A percentile compares a stretch with the other conserved stretches of the same genome.
Conservation (phyloP, 1,140 invertebrate species). For the Triops cancriformis region DNA sequence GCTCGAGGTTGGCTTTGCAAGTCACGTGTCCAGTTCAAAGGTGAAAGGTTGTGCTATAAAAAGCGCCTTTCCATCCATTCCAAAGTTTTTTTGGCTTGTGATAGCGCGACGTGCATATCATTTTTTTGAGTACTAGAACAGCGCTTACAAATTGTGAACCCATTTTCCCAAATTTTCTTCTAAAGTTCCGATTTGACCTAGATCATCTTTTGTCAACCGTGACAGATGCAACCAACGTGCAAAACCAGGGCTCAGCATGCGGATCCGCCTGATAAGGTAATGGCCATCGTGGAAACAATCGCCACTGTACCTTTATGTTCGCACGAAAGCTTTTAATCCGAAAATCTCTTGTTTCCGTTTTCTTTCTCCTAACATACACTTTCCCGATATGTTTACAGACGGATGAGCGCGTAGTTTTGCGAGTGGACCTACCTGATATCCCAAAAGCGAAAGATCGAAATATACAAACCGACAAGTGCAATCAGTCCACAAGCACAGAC, state of each 20-base stretch:
- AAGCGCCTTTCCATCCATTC: background rate
- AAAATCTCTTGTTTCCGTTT: background rate
- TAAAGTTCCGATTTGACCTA: background rate
- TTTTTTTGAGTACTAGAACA: background rate
- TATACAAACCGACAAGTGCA: background rate
- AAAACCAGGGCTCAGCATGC: constrained; percentile 5
- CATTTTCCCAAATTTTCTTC: background rate
- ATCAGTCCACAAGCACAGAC: background rate
- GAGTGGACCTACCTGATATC: background rate
- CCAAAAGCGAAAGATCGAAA: background rate
- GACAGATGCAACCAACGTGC: constrained; percentile 12
- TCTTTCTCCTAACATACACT: background rate
- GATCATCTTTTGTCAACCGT: background rate
- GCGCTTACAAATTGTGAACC: background rate
- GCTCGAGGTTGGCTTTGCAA: background rate
- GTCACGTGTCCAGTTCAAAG: background rate
- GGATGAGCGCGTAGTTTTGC: background rate
- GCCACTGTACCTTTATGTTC: background rate
- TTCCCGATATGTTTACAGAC: background rate
- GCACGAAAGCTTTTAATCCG: background rate
- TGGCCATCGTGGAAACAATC: background rate
- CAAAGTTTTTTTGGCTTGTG: background rate
- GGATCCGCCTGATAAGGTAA: constrained; percentile 3
- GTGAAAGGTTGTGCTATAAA: background rate
- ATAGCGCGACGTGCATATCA: too few relatives aligned